A percentile compares a stretch with the other conserved stretches of the same genome.
phyloP scores from a whole-genome alignment of 2,888 invertebrate species.

The Ophioninae sp. region DNA sequence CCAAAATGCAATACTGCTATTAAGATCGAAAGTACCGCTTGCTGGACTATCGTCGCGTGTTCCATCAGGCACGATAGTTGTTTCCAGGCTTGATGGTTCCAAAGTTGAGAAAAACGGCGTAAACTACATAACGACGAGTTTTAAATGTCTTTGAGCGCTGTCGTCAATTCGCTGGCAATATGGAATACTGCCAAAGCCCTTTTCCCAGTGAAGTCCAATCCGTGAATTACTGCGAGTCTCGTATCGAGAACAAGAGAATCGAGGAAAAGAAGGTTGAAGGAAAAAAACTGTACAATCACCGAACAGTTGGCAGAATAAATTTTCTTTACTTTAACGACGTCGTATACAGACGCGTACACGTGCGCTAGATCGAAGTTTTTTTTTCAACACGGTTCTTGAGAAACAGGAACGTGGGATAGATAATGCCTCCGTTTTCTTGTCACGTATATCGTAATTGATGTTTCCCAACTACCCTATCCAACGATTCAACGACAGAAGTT shows the following conservation, averaged over 20 bases:
- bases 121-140: not conserved
- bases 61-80: conserved; percentile 34
- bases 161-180: not conserved
- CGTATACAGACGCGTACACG: conserved; percentile 7
- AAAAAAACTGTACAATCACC: not conserved
- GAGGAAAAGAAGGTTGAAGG: not conserved
- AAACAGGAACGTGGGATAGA: conserved; percentile 22
- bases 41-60: conserved; percentile 29
- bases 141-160: not conserved
- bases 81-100: conserved; percentile 36
- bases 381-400: conserved; percentile 19
- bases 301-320: conserved; percentile 48
- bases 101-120: conserved; percentile 19
- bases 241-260: conserved; percentile 39
- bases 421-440: conserved; percentile 54
- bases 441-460: conserved; percentile 60
- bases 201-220: conserved; percentile 49
- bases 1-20: conserved; percentile 48
- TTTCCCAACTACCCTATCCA: conserved; percentile 14
- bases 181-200: not conserved
- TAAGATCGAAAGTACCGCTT: conserved; percentile 12
- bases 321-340: conserved; percentile 44
- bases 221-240: conserved; percentile 49
- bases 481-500: conserved; percentile 37
- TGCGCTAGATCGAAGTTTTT: conserved; percentile 29